Conservation (phyloP, 2,888 invertebrate genomes). For the Pristionchus fissidentatus region DNA sequence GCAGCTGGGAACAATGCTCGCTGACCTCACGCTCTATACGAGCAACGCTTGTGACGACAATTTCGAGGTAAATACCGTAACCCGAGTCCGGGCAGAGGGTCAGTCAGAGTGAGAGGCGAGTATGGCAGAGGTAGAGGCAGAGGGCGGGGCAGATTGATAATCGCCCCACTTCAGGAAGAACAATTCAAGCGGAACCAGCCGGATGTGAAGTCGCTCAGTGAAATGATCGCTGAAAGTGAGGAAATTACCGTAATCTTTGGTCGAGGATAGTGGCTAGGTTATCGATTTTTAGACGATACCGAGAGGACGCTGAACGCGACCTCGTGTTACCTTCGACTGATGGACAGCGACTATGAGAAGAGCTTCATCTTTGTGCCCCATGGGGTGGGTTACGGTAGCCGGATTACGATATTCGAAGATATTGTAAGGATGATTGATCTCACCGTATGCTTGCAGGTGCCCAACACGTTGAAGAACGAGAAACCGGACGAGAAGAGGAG, state of each 20-base stretch:
- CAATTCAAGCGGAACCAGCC: too few relatives aligned
- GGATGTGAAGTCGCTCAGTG: too few relatives aligned
- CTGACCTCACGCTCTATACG: constrained; percentile 9
- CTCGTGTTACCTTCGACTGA: not conserved
- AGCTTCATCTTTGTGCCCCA: not conserved
- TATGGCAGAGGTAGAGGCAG: too few relatives aligned
- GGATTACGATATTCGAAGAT: not conserved
- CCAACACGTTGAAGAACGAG: too few relatives aligned
- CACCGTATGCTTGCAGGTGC: too few relatives aligned
- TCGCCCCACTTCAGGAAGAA: too few relatives aligned
- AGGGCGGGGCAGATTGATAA: too few relatives aligned
- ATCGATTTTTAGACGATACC: not conserved
- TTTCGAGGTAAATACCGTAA: constrained; percentile 1
- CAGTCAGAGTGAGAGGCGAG: not conserved
- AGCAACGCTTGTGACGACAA: not conserved
- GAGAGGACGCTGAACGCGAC: not conserved
- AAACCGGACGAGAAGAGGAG: too few relatives aligned
- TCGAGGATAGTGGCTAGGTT: not conserved
- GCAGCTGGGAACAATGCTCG: not conserved
- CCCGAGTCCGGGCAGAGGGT: not conserved
- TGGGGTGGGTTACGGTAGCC: not conserved
- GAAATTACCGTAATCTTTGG: not conserved
- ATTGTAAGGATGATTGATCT: too few relatives aligned
- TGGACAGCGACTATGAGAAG: not conserved
- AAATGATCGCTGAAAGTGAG: too few relatives aligned